Base-by-base conservation (phyloP, 23 tunicate species). In the Ciona savignyi region DNA sequence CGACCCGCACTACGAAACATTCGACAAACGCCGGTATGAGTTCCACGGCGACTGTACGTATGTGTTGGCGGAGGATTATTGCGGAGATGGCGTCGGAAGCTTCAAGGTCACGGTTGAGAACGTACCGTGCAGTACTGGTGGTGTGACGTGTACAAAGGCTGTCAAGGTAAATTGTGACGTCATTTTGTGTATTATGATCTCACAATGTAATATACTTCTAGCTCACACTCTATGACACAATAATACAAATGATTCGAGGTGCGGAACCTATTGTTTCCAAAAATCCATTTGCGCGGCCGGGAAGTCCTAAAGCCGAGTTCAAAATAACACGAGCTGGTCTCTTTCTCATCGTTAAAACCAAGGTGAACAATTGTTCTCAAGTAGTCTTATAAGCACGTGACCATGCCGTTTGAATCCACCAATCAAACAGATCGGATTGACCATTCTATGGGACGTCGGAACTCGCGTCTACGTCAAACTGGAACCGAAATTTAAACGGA, bases 121-220 rank as follows among this genome's bases (percentile, higher is more conserved):
- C 67, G 97, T 91, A 26, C 90, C 97, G n/a, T 91, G 97, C 62
- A 91, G 97, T 75, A 91, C 97, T 30, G 97, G 97, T 1, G 97
- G 97, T 1, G 86, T 91, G 23, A 91, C 97, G 1, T 91, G 97
- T 80, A 91, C 97, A 65, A 91, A 91, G 60, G 86, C 97, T 29
- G 97, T 91, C 66, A 91, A 91, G 83, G 97, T 91, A 78, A 34
- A 48, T 61, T 30, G 29, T 34, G 28, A 9, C 28, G 67, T 63
- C 4, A 4, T n/a, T 63, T n/a, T 63, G 22, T 9, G 4, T 63
- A 63, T 9, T n/a, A 9, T n/a, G 67, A 23, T 63, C 28, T 63
- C n/a, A n/a, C n/a, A n/a, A n/a, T n/a, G n/a, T n/a, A n/a, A n/a
- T 4, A 63, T 23, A 23, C 64, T 2, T 20, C 2, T 67, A 88